Percentiles rank a stretch among this genome's conserved stretches.
phyloP scores from a whole-genome alignment of 2,797 vertebrate species.

The Falco columbarius region DNA sequence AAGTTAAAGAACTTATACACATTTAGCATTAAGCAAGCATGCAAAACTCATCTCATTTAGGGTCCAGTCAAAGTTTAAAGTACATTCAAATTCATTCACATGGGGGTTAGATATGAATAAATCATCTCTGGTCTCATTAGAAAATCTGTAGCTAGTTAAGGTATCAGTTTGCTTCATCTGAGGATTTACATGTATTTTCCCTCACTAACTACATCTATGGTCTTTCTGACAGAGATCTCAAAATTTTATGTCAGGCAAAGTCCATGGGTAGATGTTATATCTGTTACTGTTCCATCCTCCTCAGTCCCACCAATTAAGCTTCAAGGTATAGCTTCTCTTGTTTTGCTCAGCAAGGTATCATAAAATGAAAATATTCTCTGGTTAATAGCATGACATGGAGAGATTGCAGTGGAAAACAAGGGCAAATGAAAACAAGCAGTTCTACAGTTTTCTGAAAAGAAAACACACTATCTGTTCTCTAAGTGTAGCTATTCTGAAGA shows the following conservation, averaged over 20 bases:
- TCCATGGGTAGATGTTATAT: not conserved
- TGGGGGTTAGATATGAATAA: not conserved
- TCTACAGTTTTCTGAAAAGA: not conserved
- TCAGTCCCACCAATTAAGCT: not conserved
- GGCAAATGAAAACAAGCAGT: not conserved
- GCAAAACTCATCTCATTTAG: not conserved
- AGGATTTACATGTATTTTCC: not conserved
- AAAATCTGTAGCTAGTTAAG: not conserved
- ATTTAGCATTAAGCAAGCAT: not conserved
- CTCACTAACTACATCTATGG: not conserved
- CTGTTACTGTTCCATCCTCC: not conserved
- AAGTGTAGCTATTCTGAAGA: not conserved
- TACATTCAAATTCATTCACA: not conserved
- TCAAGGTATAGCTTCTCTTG: not conserved
- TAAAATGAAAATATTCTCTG: not conserved
- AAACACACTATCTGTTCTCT: not conserved
- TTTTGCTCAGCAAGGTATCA: slow-evolving; percentile 11
- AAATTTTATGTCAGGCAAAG: not conserved
- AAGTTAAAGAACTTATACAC: not conserved
- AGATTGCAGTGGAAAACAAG: slow-evolving; percentile 1
- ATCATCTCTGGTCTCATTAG: not conserved
- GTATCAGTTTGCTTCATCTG: not conserved
- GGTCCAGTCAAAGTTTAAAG: not conserved
- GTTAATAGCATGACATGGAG: not conserved
- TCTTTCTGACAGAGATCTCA: not conserved